Percentiles rank a stretch among this genome's conserved stretches.
Evolutionary conservation across 1,140 invertebrate species (phyloP).

Genomic region (Saccostrea cuccullata): DNA sequence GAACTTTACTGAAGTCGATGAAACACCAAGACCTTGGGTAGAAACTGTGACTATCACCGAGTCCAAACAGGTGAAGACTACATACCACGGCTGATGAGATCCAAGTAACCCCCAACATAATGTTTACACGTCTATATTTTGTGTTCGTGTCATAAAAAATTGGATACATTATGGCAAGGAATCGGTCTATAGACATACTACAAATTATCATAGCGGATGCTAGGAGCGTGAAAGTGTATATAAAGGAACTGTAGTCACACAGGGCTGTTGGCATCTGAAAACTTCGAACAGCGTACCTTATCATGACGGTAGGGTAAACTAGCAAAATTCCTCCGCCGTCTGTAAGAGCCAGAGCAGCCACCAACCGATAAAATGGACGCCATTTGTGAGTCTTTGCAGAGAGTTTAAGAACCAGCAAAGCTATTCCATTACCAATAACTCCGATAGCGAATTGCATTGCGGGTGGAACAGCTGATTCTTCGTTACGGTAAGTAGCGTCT

Average conservation of each 20-base stretch:
- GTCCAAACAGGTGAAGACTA: slow-evolving; percentile 73
- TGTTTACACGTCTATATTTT: slow-evolving; percentile 51
- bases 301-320: background rate
- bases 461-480: background rate
- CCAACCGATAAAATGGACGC: slow-evolving; percentile 14
- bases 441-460: background rate
- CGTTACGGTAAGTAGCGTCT: background rate
- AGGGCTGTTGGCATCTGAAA: background rate
- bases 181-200: slow-evolving; percentile 77
- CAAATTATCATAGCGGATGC: slow-evolving; percentile 71
- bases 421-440: background rate
- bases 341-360: background rate
- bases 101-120: slow-evolving; percentile 69
- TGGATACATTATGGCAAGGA: slow-evolving; percentile 74
- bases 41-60: slow-evolving; percentile 69
- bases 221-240: background rate
- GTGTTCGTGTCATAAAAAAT: slow-evolving; percentile 74
- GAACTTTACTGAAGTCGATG: slow-evolving; percentile 69
- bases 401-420: background rate
- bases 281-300: background rate
- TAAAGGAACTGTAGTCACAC: background rate
- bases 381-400: background rate
- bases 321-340: background rate
- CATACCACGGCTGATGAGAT: slow-evolving; percentile 68
- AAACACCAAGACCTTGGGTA: slow-evolving; percentile 79